Evolutionary conservation across 2,888 invertebrate genomes (phyloP), one percentile per base, ranked within the genome.

Genomic region (Rhamnusium bicolor): DNA sequence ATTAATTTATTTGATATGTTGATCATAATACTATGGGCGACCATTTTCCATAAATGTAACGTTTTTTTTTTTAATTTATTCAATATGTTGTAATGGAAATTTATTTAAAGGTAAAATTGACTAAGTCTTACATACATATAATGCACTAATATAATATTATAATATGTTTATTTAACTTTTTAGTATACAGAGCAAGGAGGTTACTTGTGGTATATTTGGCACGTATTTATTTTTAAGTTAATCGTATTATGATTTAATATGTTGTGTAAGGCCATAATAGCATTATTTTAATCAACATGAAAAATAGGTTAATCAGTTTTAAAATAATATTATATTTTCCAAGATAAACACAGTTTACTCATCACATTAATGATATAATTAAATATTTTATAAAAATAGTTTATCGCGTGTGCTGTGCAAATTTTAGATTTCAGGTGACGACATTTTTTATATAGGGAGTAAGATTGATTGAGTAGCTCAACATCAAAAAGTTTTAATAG

Each of bases 351-450:
- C n/a, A 24, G n/a, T 54, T 54, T 21, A 54, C 54, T 54, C 54
- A 54, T 29, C 58, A 32, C 58, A 27, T 32, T 58, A 58, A 58
- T 58, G 58, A 58, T 32, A 27, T 58, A 58, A 58, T 58, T 58
- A 58, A 58, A 58, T 58, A 58, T 58, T 16, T 58, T 58, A 58
- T 29, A 32, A 58, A 58, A 58, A 58, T 58, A 58, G 58, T 58
- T 29, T 10, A 14, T 2, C 14, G n/a, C 29, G 29, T 58, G 24
- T 54, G 24, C n/a, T 54, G 24, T 53, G 12, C 40, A 40, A 4
- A 40, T 40, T 40, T 40, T n/a, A 40, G 40, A 40, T 5, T 40
- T 12, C 0, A 40, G 40, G 40, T 40, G 40, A 40, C 40, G 40
- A 40, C n/a, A 40, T 14, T 14, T 40, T 40, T 40, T 40, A 40